These are phyloP conservation scores for Ectemnius continuus DNA, from an alignment of 2,888 invertebrate genomes.

Conservation along the genomic window DNA sequence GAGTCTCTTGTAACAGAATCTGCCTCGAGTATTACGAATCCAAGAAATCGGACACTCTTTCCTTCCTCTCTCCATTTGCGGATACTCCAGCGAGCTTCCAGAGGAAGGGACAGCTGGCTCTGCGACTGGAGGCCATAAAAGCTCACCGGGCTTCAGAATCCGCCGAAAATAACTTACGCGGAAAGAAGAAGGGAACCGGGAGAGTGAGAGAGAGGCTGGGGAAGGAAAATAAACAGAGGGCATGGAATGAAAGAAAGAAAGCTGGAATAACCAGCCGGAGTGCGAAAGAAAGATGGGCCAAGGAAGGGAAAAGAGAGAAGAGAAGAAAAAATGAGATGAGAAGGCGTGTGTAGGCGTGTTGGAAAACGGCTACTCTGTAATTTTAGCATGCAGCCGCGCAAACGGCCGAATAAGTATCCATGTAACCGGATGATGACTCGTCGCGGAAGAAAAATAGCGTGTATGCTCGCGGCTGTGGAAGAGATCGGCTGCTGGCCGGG, in stretches of 20 bases:
- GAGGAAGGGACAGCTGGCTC: not conserved
- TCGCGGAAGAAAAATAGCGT: slow-evolving; percentile 55
- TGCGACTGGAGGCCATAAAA: not conserved
- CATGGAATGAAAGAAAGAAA: not conserved
- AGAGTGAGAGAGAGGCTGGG: not conserved
- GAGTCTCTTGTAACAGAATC: not conserved
- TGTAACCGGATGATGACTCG: slow-evolving; percentile 58
- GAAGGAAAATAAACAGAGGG: not conserved
- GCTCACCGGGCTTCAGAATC: not conserved
- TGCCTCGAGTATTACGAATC: not conserved
- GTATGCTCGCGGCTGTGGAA: not conserved
- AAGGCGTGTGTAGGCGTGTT: not conserved
- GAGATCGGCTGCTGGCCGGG: slow-evolving; percentile 7
- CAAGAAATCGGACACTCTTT: slow-evolving; percentile 2
- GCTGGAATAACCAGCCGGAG: slow-evolving; percentile 1
- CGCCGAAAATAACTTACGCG: not conserved
- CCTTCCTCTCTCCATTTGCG: not conserved
- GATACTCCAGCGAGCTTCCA: not conserved
- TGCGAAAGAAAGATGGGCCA: slow-evolving; percentile 10
- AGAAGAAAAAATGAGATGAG: not conserved
- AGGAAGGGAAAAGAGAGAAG: not conserved
- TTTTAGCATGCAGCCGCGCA: slow-evolving; percentile 56
- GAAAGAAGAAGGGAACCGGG: slow-evolving; percentile 11
- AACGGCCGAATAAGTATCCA: slow-evolving; percentile 45
- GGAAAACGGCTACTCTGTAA: slow-evolving; percentile 39